Conservation (phyloP, 2,888 invertebrate species). For the Parthenolecanium corni region DNA sequence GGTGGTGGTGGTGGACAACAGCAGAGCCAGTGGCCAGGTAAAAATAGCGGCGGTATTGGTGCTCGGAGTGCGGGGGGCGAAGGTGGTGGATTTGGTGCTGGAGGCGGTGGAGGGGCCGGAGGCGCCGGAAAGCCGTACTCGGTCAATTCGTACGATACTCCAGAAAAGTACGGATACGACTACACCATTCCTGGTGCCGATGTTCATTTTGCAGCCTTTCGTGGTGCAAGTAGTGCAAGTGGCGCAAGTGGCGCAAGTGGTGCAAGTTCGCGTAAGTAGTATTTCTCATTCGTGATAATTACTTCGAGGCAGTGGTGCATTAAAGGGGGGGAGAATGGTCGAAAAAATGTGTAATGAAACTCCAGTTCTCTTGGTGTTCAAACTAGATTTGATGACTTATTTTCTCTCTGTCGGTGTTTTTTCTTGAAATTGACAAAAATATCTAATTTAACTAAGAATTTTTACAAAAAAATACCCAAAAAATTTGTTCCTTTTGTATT, state of each 20-base stretch:
- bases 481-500: too few relatives aligned
- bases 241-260: neutral
- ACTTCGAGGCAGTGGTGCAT: too few relatives aligned
- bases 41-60: neutral
- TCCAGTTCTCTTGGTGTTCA: too few relatives aligned
- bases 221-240: too few relatives aligned
- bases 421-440: too few relatives aligned
- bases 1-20: neutral
- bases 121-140: constrained; percentile 12
- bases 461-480: too few relatives aligned
- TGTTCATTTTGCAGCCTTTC: constrained; percentile 26
- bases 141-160: constrained; percentile 23
- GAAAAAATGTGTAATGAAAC: too few relatives aligned
- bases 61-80: neutral
- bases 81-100: neutral
- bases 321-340: too few relatives aligned
- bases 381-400: too few relatives aligned
- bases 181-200: constrained; percentile 30
- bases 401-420: too few relatives aligned
- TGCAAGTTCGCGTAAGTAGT: neutral
- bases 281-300: neutral
- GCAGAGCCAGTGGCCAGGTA: neutral
- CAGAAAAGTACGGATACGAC: constrained; percentile 30
- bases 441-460: too few relatives aligned
- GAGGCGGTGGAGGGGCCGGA: neutral